Evolutionary conservation across 2,888 invertebrate species (phyloP).

Genomic region (Cephus pulcher): DNA sequence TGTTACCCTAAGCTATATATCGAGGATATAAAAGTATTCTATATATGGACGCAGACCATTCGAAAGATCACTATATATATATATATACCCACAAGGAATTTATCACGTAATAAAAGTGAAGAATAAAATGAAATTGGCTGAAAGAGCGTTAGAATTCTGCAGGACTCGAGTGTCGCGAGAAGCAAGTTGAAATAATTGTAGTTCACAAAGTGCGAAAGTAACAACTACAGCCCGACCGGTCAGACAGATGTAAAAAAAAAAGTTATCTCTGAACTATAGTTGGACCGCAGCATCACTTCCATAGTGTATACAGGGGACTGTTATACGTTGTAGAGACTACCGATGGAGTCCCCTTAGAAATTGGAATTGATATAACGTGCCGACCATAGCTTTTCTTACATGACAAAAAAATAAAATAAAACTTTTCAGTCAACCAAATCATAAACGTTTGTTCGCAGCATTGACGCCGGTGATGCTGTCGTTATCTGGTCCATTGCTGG

Average conservation of each 20-base stretch:
- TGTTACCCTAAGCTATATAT: background rate
- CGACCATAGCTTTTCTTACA: background rate
- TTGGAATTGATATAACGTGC: background rate
- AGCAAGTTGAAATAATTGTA: background rate
- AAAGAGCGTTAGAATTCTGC: background rate
- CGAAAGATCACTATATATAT: background rate
- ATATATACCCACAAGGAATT: background rate
- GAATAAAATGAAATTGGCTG: background rate
- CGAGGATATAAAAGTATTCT: background rate
- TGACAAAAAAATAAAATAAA: background rate
- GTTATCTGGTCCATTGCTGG: constrained; percentile 60
- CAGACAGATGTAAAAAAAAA: background rate
- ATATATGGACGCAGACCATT: background rate
- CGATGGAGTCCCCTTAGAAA: background rate
- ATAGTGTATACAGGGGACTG: background rate
- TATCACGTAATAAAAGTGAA: background rate
- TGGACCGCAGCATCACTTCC: background rate
- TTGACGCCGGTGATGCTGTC: constrained; percentile 61
- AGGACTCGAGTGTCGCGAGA: background rate
- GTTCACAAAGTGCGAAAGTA: background rate
- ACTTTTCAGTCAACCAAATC: constrained; percentile 2
- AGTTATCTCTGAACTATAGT: background rate
- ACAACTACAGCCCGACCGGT: background rate
- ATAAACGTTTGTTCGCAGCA: constrained; percentile 43
- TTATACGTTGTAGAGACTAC: background rate